These are phyloP conservation scores for Microcebus griseorufus DNA, from an alignment of 2,113 vertebrate species.

Conservation along the genomic window DNA sequence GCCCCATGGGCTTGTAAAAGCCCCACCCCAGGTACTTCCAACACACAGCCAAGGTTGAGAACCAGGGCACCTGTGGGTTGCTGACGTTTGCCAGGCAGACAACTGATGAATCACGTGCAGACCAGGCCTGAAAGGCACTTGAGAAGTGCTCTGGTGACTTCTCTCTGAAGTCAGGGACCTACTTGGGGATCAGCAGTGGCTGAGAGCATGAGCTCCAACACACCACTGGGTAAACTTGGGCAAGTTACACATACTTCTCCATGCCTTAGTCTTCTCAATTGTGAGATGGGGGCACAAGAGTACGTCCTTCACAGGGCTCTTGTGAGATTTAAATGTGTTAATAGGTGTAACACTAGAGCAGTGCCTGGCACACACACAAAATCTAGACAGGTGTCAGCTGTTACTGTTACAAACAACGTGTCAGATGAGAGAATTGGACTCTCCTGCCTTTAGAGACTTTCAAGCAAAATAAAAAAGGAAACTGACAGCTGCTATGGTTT, in stretches of 20 bases:
- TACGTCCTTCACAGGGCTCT: too few relatives aligned
- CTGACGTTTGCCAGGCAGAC: background rate
- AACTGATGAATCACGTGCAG: rapidly evolving
- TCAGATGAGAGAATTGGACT: background rate
- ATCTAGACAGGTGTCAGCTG: background rate
- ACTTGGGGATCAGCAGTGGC: background rate
- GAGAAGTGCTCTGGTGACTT: background rate
- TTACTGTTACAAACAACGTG: background rate
- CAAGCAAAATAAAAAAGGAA: background rate
- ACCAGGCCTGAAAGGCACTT: background rate
- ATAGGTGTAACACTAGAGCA: too few relatives aligned
- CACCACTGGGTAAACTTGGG: background rate
- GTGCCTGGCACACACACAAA: background rate
- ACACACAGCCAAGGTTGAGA: background rate
- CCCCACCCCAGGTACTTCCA: background rate
- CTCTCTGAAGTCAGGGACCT: background rate
- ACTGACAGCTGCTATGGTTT: background rate
- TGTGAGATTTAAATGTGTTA: background rate
- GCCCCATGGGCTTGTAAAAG: too few relatives aligned
- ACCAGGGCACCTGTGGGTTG: background rate
- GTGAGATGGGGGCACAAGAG: background rate
- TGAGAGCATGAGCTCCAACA: background rate
- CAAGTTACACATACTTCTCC: background rate
- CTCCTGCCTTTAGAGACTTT: background rate
- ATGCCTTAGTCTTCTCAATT: background rate